Evolutionary conservation across 2,888 invertebrate species (phyloP).

Genomic region (Anoplius nigerrimus): DNA sequence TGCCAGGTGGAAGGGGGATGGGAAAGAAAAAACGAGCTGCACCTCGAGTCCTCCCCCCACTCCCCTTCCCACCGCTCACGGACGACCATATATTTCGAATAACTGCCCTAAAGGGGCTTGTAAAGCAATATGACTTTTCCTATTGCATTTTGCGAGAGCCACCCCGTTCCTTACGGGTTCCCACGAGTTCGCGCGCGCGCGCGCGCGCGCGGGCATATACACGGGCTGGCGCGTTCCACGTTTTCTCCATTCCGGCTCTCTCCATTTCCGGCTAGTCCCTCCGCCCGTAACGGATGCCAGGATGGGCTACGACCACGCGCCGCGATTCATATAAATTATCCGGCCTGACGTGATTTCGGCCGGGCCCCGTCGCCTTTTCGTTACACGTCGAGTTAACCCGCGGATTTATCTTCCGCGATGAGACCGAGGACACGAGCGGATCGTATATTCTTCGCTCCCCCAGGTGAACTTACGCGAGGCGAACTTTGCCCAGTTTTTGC

Average conservation of each 20-base stretch:
- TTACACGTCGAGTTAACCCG: conserved; percentile 48
- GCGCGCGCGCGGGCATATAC: conserved; percentile 20
- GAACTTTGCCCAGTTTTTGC: neutral
- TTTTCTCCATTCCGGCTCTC: conserved; percentile 6
- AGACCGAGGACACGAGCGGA: conserved; percentile 22
- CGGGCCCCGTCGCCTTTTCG: conserved; percentile 37
- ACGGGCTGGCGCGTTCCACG: neutral
- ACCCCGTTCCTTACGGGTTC: conserved; percentile 4
- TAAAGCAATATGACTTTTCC: conserved; percentile 28
- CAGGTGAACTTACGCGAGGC: conserved; percentile 13
- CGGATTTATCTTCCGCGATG: conserved; percentile 43
- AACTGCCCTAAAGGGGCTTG: conserved; percentile 30
- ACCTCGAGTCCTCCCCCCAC: neutral
- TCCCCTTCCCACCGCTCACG: neutral
- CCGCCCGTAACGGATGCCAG: conserved; percentile 32
- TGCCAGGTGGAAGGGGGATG: too few relatives aligned
- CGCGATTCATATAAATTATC: conserved; percentile 48
- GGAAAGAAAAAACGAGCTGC: neutral
- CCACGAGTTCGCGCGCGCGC: neutral
- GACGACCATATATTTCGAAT: conserved; percentile 1
- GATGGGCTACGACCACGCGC: conserved; percentile 27
- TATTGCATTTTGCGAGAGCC: conserved; percentile 1
- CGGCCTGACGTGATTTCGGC: conserved; percentile 42
- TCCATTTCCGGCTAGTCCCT: neutral
- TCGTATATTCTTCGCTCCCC: conserved; percentile 13